These are phyloP conservation scores for Centropyge bicolor DNA, from an alignment of 2,797 vertebrate genomes.

Conservation along the genomic window DNA sequence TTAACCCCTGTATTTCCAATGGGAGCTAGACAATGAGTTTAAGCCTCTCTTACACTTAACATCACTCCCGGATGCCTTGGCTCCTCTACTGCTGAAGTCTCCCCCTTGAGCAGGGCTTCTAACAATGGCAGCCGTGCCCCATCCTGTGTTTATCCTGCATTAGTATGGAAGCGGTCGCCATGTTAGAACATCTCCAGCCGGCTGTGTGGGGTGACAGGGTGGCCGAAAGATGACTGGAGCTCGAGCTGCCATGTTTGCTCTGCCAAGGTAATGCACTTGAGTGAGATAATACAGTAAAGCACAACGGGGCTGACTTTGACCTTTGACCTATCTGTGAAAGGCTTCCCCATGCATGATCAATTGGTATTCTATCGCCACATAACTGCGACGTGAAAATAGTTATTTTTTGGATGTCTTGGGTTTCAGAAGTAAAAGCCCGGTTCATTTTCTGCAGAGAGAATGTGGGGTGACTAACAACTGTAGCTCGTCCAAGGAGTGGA, in stretches of 20 bases:
- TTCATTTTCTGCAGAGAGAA: neutral
- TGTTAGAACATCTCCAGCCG: neutral
- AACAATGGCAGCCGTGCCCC: neutral
- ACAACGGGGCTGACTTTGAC: neutral
- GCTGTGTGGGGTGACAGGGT: slow-evolving; percentile 10
- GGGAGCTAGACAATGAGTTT: slow-evolving; percentile 56
- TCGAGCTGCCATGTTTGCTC: no score
- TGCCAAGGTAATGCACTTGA: neutral
- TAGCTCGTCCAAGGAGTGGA: neutral
- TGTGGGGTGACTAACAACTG: neutral
- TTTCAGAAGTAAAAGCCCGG: neutral
- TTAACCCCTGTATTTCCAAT: slow-evolving; percentile 53
- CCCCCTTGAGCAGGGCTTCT: slow-evolving; percentile 3
- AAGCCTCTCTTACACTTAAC: slow-evolving; percentile 57
- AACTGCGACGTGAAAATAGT: neutral
- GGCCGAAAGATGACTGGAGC: neutral
- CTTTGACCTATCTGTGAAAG: slow-evolving; percentile 4
- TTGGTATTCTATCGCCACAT: neutral
- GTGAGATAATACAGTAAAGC: no score
- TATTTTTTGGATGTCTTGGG: neutral
- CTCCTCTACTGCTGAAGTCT: slow-evolving; percentile 28
- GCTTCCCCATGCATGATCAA: neutral
- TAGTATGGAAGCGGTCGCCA: slow-evolving; percentile 13
- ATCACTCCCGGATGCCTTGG: slow-evolving; percentile 38
- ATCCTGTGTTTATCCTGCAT: slow-evolving; percentile 20